Percentiles rank a stretch among this genome's conserved stretches.
Evolutionary conservation across 2,797 vertebrate genomes (phyloP).

Genomic region (Rallus crepitans): DNA sequence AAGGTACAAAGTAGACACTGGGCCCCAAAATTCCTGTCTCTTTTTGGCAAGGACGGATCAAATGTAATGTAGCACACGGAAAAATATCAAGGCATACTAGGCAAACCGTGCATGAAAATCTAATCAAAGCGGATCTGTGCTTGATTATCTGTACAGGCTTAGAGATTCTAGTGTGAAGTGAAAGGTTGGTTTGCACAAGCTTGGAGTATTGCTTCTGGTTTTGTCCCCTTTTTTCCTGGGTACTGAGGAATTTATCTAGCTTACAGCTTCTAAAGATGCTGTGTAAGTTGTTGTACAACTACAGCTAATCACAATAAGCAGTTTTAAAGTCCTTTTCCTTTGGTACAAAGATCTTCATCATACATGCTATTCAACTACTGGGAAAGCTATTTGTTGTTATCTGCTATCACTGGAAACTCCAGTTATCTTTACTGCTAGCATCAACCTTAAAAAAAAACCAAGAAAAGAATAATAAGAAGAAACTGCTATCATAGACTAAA

Average conservation of each 20-base stretch:
- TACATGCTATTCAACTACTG: neutral
- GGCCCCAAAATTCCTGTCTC: neutral
- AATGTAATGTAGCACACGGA: neutral
- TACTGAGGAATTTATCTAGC: neutral
- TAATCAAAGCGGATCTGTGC: neutral
- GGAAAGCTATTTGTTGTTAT: neutral
- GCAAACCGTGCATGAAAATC: neutral
- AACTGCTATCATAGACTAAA: neutral
- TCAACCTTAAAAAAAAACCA: neutral
- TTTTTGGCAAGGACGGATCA: neutral
- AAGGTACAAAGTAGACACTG: neutral
- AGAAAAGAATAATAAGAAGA: neutral
- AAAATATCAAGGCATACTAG: neutral
- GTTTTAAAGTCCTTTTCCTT: neutral
- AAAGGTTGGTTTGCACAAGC: neutral
- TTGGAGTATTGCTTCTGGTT: neutral
- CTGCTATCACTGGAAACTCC: neutral
- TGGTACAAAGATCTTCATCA: neutral
- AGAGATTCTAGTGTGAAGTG: neutral
- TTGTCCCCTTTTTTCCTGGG: neutral
- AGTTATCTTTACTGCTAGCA: neutral
- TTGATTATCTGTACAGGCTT: neutral
- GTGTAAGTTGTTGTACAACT: neutral
- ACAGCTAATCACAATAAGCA: neutral
- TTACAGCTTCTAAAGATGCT: neutral